A percentile compares a stretch with the other conserved stretches of the same genome.
phyloP scores from a whole-genome alignment of 1,140 invertebrate genomes.

The Pseudachorutes palmiensis region DNA sequence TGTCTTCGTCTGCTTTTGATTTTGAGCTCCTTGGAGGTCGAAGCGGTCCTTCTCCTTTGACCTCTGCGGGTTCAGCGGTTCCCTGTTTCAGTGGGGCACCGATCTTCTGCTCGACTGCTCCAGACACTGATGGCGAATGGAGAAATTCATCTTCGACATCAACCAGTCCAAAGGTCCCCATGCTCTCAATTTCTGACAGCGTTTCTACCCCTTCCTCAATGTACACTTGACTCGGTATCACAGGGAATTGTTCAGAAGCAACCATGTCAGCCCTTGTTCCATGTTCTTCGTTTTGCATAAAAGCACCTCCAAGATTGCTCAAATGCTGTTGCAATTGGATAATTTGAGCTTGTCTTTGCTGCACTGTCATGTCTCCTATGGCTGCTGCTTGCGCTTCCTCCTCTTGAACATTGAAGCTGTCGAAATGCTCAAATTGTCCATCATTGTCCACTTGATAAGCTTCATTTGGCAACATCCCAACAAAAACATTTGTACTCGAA shows the following conservation, averaged over 20 bases:
- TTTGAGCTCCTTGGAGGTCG: neutral
- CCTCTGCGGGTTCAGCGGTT: neutral
- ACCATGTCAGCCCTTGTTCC: slow-evolving; percentile 9
- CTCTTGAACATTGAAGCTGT: slow-evolving; percentile 2
- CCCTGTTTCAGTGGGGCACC: neutral
- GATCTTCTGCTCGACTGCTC: neutral
- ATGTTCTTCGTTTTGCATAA: slow-evolving; percentile 1
- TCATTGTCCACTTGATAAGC: neutral
- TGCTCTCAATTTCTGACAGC: slow-evolving; percentile 21
- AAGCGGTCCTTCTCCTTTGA: neutral
- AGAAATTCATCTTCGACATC: neutral
- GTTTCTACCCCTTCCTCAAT: slow-evolving; percentile 19
- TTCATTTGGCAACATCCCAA: neutral
- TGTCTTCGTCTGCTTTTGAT: neutral
- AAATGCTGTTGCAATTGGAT: slow-evolving; percentile 7
- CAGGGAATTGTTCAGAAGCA: slow-evolving; percentile 5
- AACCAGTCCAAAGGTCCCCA: neutral
- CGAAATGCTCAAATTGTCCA: slow-evolving; percentile 5
- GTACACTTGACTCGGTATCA: slow-evolving; percentile 2
- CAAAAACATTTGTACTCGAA: neutral
- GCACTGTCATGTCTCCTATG: slow-evolving; percentile 1
- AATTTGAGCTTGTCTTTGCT: slow-evolving; percentile 11
- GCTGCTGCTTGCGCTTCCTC: neutral
- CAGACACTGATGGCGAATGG: neutral
- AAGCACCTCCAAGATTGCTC: neutral